Percentiles rank a stretch among this genome's conserved stretches.
phyloP scores from a whole-genome alignment of 2,888 invertebrate genomes.

The Rhagonycha fulva region DNA sequence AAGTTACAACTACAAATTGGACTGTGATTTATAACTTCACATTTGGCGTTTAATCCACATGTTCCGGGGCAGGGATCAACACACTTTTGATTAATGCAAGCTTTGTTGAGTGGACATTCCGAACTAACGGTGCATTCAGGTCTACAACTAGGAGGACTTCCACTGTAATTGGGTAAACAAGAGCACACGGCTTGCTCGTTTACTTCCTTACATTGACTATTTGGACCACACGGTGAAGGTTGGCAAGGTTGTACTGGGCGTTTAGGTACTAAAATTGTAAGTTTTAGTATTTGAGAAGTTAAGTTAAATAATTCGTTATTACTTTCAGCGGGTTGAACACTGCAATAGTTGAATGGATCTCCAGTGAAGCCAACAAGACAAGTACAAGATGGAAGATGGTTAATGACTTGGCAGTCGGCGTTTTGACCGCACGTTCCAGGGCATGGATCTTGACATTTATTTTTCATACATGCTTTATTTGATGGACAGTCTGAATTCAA shows the following conservation, averaged over 20 bases:
- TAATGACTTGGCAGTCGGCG: conserved; percentile 72
- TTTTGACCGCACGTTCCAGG: conserved; percentile 74
- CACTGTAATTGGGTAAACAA: conserved; percentile 62
- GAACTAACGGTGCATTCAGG: conserved; percentile 68
- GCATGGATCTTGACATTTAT: conserved; percentile 75
- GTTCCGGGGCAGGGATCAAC: conserved; percentile 66
- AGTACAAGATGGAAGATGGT: conserved; percentile 73
- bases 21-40: conserved; percentile 60
- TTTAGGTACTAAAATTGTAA: conserved; percentile 68
- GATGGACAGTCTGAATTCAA: conserved; percentile 72
- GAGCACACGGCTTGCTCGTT: conserved; percentile 63
- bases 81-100: conserved; percentile 63
- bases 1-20: conserved; percentile 67
- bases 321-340: conserved; percentile 39
- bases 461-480: conserved; percentile 68
- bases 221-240: conserved; percentile 81
- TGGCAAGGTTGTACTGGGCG: conserved; percentile 62
- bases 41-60: conserved; percentile 63
- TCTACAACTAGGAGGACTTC: conserved; percentile 67
- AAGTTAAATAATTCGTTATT: conserved; percentile 47
- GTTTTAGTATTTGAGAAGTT: conserved; percentile 55
- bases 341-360: conserved; percentile 68
- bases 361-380: conserved; percentile 66
- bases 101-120: conserved; percentile 63
- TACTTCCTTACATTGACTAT: conserved; percentile 73